These are phyloP conservation scores for Spicauda simplicius DNA, from an alignment of 2,888 invertebrate species.

Conservation along the genomic window DNA sequence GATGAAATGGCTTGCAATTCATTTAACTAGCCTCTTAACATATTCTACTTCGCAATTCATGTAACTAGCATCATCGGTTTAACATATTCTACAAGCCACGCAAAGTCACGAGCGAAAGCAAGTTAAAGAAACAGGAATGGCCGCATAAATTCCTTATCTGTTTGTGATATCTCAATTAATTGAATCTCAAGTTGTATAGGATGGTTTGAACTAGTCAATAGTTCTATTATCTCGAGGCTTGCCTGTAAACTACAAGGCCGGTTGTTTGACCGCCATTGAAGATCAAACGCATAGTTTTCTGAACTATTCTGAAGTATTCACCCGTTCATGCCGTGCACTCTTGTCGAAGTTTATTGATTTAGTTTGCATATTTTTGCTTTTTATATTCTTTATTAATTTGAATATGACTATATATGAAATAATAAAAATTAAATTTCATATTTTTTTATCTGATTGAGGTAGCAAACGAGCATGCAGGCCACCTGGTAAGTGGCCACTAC, in stretches of 20 bases:
- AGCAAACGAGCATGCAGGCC: too few relatives aligned
- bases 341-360: background rate
- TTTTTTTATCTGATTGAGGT: too few relatives aligned
- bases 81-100: too few relatives aligned
- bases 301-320: background rate
- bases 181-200: conserved; percentile 6
- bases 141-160: conserved; percentile 3
- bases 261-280: conserved; percentile 16
- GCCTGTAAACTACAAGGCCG: conserved; percentile 8
- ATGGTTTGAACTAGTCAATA: conserved; percentile 8
- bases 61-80: too few relatives aligned
- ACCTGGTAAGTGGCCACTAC: too few relatives aligned
- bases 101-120: background rate
- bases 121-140: background rate
- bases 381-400: too few relatives aligned
- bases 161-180: conserved; percentile 20
- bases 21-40: too few relatives aligned
- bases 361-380: background rate
- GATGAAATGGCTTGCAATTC: too few relatives aligned
- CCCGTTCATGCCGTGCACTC: background rate
- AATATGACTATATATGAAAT: too few relatives aligned
- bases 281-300: conserved; percentile 14
- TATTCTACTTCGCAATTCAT: too few relatives aligned
- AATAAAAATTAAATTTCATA: too few relatives aligned
- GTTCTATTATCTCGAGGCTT: background rate